These are phyloP conservation scores for Lomographa bimaculata DNA, from an alignment of 2,888 invertebrate species.

Conservation along the genomic window DNA sequence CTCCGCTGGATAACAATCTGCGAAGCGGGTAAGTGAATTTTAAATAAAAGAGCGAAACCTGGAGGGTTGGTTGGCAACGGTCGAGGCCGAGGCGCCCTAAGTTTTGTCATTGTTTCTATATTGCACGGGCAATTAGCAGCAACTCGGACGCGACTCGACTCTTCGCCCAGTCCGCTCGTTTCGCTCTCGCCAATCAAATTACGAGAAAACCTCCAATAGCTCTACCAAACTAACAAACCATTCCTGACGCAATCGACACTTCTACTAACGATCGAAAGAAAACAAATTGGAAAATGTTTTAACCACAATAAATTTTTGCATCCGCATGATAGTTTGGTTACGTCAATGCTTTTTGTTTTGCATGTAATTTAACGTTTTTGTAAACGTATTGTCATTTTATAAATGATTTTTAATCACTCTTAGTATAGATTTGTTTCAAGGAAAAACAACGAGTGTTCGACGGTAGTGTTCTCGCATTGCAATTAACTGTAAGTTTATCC, in stretches of 20 bases:
- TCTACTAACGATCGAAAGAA: slow-evolving; percentile 57
- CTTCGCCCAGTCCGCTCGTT: slow-evolving; percentile 49
- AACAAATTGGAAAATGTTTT: slow-evolving; percentile 34
- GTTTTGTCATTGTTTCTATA: slow-evolving; percentile 82
- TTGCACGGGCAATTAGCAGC: slow-evolving; percentile 81
- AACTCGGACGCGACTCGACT: slow-evolving; percentile 61
- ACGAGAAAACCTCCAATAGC: slow-evolving; percentile 56
- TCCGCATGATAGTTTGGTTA: slow-evolving; percentile 9
- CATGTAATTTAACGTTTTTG: no score
- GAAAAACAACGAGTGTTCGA: no score
- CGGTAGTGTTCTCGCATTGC: slow-evolving; percentile 26
- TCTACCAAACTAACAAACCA: slow-evolving; percentile 58
- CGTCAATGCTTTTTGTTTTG: slow-evolving; percentile 2
- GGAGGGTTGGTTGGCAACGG: slow-evolving; percentile 52
- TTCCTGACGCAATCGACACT: slow-evolving; percentile 65
- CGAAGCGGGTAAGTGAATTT: slow-evolving; percentile 76
- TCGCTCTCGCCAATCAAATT: slow-evolving; percentile 72
- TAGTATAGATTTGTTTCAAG: no score
- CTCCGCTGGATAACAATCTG: slow-evolving; percentile 73
- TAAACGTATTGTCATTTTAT: no score
- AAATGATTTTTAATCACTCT: no score
- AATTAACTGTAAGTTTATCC: slow-evolving; percentile 42
- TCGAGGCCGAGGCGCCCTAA: slow-evolving; percentile 65
- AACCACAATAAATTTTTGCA: slow-evolving; percentile 16
- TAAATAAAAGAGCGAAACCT: slow-evolving; percentile 76